Percentiles rank a stretch among this genome's conserved stretches.
Evolutionary conservation across 1,140 invertebrate species (phyloP).

Genomic region (Trypoxylus dichotomus): DNA sequence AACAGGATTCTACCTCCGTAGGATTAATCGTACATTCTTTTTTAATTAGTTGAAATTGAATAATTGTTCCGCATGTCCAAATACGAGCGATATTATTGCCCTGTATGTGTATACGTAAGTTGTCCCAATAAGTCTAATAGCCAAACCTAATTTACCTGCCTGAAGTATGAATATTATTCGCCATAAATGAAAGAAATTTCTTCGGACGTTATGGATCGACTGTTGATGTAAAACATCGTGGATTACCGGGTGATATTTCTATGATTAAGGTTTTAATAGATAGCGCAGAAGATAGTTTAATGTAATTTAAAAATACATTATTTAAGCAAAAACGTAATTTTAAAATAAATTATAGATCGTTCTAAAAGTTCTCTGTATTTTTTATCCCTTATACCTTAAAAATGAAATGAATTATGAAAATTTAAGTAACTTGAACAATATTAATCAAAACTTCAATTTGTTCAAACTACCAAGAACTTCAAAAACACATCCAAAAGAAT

Average conservation of each 20-base stretch:
- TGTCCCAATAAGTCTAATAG: background rate
- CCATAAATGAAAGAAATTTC: background rate
- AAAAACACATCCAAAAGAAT: too few relatives aligned
- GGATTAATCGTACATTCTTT: background rate
- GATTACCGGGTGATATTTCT: background rate
- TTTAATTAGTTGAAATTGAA: background rate
- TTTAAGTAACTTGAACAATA: too few relatives aligned
- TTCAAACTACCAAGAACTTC: too few relatives aligned
- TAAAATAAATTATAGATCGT: slow-evolving; percentile 1
- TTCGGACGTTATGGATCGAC: background rate
- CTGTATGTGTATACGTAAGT: background rate
- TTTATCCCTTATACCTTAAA: too few relatives aligned
- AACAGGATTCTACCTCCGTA: background rate
- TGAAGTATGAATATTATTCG: background rate
- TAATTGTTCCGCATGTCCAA: background rate
- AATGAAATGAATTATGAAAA: too few relatives aligned
- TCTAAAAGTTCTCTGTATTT: background rate
- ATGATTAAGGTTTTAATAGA: background rate
- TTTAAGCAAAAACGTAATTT: background rate
- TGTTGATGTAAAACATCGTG: background rate
- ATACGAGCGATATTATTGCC: background rate
- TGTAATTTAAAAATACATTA: background rate
- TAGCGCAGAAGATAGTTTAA: background rate
- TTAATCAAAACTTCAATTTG: too few relatives aligned
- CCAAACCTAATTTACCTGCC: background rate